Evolutionary conservation across 2,888 invertebrate genomes (phyloP).

Genomic region (Ophraella communa): DNA sequence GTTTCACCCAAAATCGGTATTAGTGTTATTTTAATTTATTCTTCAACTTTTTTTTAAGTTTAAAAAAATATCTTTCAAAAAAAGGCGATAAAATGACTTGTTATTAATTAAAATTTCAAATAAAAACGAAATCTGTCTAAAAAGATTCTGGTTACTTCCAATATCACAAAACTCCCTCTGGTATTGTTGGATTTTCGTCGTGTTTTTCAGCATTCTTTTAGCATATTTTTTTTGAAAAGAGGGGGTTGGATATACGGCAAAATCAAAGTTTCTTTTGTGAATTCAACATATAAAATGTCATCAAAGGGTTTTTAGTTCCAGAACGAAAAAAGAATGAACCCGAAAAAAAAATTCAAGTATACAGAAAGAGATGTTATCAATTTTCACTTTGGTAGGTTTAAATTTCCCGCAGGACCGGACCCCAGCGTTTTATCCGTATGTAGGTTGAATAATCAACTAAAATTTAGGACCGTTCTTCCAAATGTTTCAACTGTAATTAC

Average conservation of each 20-base stretch:
- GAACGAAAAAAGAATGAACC: conserved; percentile 16
- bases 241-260: conserved; percentile 42
- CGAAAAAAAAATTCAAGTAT: conserved; percentile 5
- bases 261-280: conserved; percentile 43
- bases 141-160: too few species aligned
- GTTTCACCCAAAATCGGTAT: too few species aligned
- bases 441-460: neutral
- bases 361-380: conserved; percentile 27
- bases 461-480: too few species aligned
- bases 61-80: too few species aligned
- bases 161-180: neutral
- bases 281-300: conserved; percentile 32
- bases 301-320: conserved; percentile 34
- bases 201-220: conserved; percentile 18
- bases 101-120: too few species aligned
- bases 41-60: too few species aligned
- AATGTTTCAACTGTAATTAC: too few species aligned
- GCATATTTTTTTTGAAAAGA: conserved; percentile 12
- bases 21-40: too few species aligned
- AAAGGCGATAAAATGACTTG: too few species aligned
- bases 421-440: too few species aligned
- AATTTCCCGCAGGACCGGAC: neutral
- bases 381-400: conserved; percentile 1
- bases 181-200: conserved; percentile 6
- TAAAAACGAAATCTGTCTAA: too few species aligned